phyloP scores from a whole-genome alignment of 2,888 invertebrate species.

The Antitype chi region DNA sequence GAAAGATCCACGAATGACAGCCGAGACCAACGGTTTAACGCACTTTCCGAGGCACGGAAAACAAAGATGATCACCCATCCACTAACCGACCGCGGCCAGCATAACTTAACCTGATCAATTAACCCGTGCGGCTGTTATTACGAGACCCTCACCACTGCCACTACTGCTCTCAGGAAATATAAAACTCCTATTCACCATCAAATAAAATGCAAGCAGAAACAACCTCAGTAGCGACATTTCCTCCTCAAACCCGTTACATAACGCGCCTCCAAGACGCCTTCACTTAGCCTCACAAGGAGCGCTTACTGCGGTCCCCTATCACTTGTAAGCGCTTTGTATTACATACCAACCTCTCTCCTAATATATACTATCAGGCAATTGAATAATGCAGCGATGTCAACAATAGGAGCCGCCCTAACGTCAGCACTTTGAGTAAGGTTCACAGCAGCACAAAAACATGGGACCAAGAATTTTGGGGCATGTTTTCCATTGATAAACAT shows the following conservation, averaged over 20 bases:
- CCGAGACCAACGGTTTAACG: too few species aligned
- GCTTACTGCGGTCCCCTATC: conserved; percentile 59
- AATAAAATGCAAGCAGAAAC: conserved; percentile 4
- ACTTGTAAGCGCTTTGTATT: conserved; percentile 69
- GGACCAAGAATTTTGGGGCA: conserved; percentile 58
- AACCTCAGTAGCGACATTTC: neutral
- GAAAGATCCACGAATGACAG: too few species aligned
- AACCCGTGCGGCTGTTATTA: too few species aligned
- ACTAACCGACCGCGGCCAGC: too few species aligned
- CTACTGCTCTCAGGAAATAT: too few species aligned
- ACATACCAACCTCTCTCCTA: conserved; percentile 63
- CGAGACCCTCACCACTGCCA: too few species aligned
- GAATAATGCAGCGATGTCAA: conserved; percentile 70
- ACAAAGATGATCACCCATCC: too few species aligned
- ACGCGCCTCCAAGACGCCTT: conserved; percentile 6
- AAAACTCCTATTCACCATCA: neutral
- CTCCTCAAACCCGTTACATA: neutral
- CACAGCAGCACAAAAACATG: conserved; percentile 63
- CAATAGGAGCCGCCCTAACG: conserved; percentile 63
- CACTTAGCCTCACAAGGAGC: conserved; percentile 49
- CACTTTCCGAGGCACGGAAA: too few species aligned
- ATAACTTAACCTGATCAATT: too few species aligned
- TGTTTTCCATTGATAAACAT: conserved; percentile 53
- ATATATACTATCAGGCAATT: conserved; percentile 68
- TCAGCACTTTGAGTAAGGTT: conserved; percentile 68